phyloP scores from a whole-genome alignment of 2,888 invertebrate genomes.

The Andrena flavipes region DNA sequence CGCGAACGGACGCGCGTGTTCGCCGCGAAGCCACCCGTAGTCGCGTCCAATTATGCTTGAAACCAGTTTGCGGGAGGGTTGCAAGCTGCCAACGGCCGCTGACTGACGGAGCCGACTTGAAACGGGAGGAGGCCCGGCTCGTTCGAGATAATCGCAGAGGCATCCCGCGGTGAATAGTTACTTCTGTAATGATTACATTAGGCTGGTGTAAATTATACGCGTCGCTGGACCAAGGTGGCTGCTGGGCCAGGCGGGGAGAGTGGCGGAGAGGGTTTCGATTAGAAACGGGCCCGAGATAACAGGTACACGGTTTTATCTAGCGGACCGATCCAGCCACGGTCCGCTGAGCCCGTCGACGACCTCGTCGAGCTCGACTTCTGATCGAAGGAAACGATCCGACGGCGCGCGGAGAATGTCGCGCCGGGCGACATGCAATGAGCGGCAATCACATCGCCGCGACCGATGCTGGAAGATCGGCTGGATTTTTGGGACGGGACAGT shows the following conservation, averaged over 20 bases:
- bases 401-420: conserved; percentile 6
- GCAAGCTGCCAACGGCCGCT: conserved; percentile 29
- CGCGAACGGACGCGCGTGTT: conserved; percentile 8
- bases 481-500: neutral
- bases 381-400: conserved; percentile 47
- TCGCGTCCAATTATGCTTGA: conserved; percentile 80
- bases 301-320: conserved; percentile 56
- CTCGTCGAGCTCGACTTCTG: conserved; percentile 14
- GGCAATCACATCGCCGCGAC: conserved; percentile 42
- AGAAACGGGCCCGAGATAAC: conserved; percentile 57
- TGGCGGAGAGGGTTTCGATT: conserved; percentile 25
- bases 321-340: conserved; percentile 42
- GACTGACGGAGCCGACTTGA: conserved; percentile 44
- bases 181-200: conserved; percentile 65
- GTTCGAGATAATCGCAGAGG: conserved; percentile 49
- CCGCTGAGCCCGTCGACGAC: conserved; percentile 18
- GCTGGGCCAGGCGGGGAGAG: neutral
- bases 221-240: conserved; percentile 23
- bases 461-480: neutral
- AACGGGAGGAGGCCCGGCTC: conserved; percentile 31
- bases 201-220: conserved; percentile 59
- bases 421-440: conserved; percentile 14
- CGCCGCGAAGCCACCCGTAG: conserved; percentile 52
- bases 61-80: conserved; percentile 76
- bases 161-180: conserved; percentile 63